Percentiles rank a stretch among this genome's conserved stretches.
These are phyloP conservation scores for Triplophysa bombifrons DNA, from an alignment of 2,797 vertebrate genomes.

Conservation along the genomic window DNA sequence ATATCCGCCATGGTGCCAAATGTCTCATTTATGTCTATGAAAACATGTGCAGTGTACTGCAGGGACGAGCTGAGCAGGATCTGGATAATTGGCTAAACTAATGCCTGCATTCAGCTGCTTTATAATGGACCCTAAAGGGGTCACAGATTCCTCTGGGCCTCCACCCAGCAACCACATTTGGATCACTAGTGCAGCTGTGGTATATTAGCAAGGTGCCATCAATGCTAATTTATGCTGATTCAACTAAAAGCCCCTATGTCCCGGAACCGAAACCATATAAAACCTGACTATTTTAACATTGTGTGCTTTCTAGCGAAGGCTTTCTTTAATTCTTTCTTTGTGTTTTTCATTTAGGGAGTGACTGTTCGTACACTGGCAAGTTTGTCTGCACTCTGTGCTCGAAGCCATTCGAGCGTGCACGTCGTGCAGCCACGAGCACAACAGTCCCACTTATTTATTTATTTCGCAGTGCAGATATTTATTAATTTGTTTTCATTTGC, in stretches of 20 bases:
- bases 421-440: slow-evolving; percentile 26
- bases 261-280: slow-evolving; percentile 8
- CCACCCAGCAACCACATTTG: slow-evolving; percentile 61
- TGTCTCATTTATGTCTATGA: slow-evolving; percentile 13
- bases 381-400: slow-evolving; percentile 26
- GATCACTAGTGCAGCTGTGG: slow-evolving; percentile 77
- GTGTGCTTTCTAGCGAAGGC: not conserved
- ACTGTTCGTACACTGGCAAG: not conserved
- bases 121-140: slow-evolving; percentile 70
- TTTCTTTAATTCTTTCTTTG: not conserved
- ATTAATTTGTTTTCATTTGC: slow-evolving; percentile 63
- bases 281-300: not conserved
- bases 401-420: slow-evolving; percentile 31
- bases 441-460: slow-evolving; percentile 53
- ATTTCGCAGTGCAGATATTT: slow-evolving; percentile 56
- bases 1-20: not conserved
- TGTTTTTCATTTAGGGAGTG: not conserved
- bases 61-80: slow-evolving; percentile 36
- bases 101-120: slow-evolving; percentile 61
- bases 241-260: slow-evolving; percentile 74
- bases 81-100: slow-evolving; percentile 59
- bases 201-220: slow-evolving; percentile 81
- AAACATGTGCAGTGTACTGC: slow-evolving; percentile 3
- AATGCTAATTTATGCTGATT: slow-evolving; percentile 83
- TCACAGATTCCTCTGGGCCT: slow-evolving; percentile 76